Base-by-base conservation (phyloP, 2,888 invertebrate genomes). In the Phania funesta region DNA sequence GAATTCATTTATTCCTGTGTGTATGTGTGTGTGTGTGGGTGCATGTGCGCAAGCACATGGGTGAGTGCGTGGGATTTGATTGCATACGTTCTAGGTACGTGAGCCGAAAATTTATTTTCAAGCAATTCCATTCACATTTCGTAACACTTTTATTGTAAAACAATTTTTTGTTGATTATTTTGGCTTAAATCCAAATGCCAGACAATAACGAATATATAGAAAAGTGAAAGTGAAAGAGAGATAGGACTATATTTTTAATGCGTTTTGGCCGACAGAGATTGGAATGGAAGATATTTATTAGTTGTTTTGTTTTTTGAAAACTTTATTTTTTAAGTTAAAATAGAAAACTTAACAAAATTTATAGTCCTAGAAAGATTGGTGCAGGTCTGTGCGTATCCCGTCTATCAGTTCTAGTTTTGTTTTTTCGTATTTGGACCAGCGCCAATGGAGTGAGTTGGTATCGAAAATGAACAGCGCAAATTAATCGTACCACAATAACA, bases 41-140 rank as follows among this genome's bases (percentile, higher is more conserved):
- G 20, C 2, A 1, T 1, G 16, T 8, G 41, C n/a, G 13, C 26
- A 18, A 29, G 4, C 7, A 29, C 7, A 13, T 41, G 38, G 9
- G 38, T 16, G 38, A 11, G 32, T 75, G 74, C 48, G 74, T 65
- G 74, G 46, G 54, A 26, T 44, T 60, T 52, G 44, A 58, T 56
- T 75, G 75, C 67, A 60, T 29, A 56, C 24, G 60, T 54, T 46
- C 52, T 3, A 18, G 41, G 35, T 68, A 77, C 76, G 76, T 77
- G 76, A 77, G 60, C 54, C 62, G 46, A 62, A 77, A 68, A 62
- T 68, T 46, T 24, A 62, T 52, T 62, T 68, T 26, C 20, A 13
- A 52, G 16, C 41, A 32, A 46, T 74, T 64, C 64, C 24, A 22
- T 64, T 48, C 35, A 74, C 64, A 56, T 65, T 56, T 26, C 9